Evolutionary conservation across 35 echinoderm and acorn worm genomes (phyloP).

Genomic region (Eucidaris tribuloides): DNA sequence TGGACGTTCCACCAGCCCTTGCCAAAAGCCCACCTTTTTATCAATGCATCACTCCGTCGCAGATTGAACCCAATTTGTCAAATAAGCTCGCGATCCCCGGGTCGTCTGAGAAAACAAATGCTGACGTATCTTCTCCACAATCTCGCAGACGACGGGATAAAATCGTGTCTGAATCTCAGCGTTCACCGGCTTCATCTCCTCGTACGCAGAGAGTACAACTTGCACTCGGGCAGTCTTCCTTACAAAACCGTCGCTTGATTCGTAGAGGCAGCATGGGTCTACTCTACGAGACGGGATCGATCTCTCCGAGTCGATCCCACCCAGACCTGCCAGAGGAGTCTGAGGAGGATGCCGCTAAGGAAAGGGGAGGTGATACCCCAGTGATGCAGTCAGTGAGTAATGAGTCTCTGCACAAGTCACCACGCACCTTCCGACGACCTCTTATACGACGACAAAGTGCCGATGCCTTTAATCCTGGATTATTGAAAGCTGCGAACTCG

Average conservation of each 20-base stretch:
- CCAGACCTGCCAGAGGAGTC: slow-evolving; percentile 27
- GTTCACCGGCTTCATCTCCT: not conserved
- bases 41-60: slow-evolving; percentile 56
- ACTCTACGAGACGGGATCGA: not conserved
- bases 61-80: slow-evolving; percentile 28
- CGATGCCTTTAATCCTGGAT: slow-evolving; percentile 34
- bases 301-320: not conserved
- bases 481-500: not conserved
- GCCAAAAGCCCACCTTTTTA: slow-evolving; percentile 68
- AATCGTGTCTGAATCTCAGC: not conserved
- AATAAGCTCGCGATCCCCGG: not conserved
- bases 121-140: not conserved
- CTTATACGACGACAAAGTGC: slow-evolving; percentile 73
- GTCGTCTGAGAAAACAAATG: not conserved
- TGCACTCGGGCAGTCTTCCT: not conserved
- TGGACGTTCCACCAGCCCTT: slow-evolving; percentile 75
- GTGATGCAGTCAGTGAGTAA: slow-evolving; percentile 1
- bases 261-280: not conserved
- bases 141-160: not conserved
- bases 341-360: slow-evolving; percentile 22
- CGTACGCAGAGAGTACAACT: slow-evolving; percentile 4
- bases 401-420: slow-evolving; percentile 1
- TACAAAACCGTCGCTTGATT: not conserved
- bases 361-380: not conserved
- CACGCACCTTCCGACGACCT: slow-evolving; percentile 24